Base-by-base conservation (phyloP, 1,140 invertebrate species). In the Calliopsis andreniformis region DNA sequence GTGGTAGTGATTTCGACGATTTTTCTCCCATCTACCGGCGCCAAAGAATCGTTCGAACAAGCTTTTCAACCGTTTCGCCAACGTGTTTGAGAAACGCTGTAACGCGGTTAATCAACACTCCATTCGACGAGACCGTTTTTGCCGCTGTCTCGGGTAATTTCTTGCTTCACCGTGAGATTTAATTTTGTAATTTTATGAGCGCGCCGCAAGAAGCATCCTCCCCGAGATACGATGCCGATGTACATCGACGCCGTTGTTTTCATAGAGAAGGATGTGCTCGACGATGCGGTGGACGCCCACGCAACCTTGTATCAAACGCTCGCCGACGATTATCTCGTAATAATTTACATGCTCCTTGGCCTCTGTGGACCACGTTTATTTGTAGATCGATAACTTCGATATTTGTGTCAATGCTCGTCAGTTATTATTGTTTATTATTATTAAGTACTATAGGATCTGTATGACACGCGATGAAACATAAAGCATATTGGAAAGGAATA, bases 281-380 rank as follows among this genome's bases (percentile, higher is more conserved):
- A 71, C 7, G 45, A 76, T 5, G 28, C 49, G 18, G 39, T 16
- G 32, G 47, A 72, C 81, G 70, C 77, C 71, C 69, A 85, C 83
- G 62, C 56, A 16, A 67, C 23, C 35, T 23, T 67, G 75, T 72
- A 79, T 78, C 58, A 62, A 70, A 58, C 78, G 78, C 83, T 80
- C 58, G 62, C 62, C 32, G 42, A 51, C 53, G 59, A 77, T 80
- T 55, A 67, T 51, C 68, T 51, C 47, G 56, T 78, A 87, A 86
- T 80, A 80, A 86, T 87, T 87, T 87, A 87, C 73, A 70, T 53
- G 45, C 76, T 71, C 68, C 56, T 39, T 32, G 10, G 4, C 35
- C 35, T 39, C 10, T 39, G 35, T 18, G 51, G 25, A 23, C 25
- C 25, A 28, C 14, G 51, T 55, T 5, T 25, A 25, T 55, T 14